Base-by-base conservation (phyloP, 2,113 vertebrate genomes). In the Peromyscus leucopus region DNA sequence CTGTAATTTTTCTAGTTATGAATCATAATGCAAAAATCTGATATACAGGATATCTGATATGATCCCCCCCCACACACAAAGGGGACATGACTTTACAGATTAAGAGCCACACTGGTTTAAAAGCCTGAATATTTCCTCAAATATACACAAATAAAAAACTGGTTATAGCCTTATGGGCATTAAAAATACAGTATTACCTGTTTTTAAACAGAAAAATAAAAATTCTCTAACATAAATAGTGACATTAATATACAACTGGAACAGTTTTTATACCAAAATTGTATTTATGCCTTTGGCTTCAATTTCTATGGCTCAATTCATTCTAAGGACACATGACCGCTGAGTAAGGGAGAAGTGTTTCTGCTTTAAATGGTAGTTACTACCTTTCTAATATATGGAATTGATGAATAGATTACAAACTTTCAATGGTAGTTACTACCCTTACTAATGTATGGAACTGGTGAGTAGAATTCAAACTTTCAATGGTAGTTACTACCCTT, bases 101-200 rank as follows among this genome's bases (percentile, higher is more conserved):
- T 57, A 11, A 80, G 48, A 80, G 55, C 48, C 42, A 76, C 26
- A 80, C 24, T 80, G 16, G 31, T 31, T 39, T 84, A 63, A 46
- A 65, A 46, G 57, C 16, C 7, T 78, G 48, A 76, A 46, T 87
- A 84, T 84, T 79, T 15, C 5, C 24, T 55, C 72, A 55, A 67
- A 21, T 51, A 93, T 39, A 2, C 76, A 94, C 85, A 94, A 96
- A 84, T 57, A 67, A 74, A 74, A 89, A 86, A 28, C 13, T 96
- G 48, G 17, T 48, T 83, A 21, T 7, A 89, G 39, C 15, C 69
- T 39, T 88, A 4, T 90, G 57, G 72, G 22, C 22, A 67, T 48
- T 71, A 55, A 83, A 92, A 96, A 95, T 65, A 72, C 4, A 65
- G 0, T 57, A 26, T 71, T 76, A 69, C 6, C 46, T 51, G n/a